These are phyloP conservation scores for Erannis defoliaria DNA, from an alignment of 2,888 invertebrate genomes.

Conservation along the genomic window DNA sequence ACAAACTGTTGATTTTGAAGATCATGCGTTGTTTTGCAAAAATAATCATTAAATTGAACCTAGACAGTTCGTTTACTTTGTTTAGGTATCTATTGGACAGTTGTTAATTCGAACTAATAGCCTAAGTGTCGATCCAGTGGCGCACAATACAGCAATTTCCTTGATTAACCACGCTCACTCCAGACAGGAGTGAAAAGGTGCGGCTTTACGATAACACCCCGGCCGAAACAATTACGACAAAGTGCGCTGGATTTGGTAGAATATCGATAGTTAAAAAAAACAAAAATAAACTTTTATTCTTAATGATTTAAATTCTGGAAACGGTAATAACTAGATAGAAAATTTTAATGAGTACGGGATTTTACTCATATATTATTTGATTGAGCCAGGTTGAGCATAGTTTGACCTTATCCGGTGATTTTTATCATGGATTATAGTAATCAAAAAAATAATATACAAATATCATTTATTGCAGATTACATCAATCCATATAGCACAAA, in stretches of 20 bases:
- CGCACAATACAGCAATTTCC: conserved; percentile 84
- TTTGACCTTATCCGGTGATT: too few species aligned
- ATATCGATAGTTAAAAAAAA: conserved; percentile 36
- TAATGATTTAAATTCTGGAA: too few species aligned
- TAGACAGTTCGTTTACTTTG: conserved; percentile 13
- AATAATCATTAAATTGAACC: background rate
- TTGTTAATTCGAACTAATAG: conserved; percentile 86
- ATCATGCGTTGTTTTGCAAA: background rate
- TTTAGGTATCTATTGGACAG: conserved; percentile 62
- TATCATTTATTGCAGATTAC: too few species aligned
- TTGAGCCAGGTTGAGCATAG: too few species aligned
- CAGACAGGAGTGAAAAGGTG: conserved; percentile 78
- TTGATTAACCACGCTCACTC: conserved; percentile 81
- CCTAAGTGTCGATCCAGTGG: conserved; percentile 80
- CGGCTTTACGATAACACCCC: conserved; percentile 74
- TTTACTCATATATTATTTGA: too few species aligned
- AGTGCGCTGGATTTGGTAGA: conserved; percentile 55
- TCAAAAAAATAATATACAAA: too few species aligned
- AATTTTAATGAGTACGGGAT: too few species aligned
- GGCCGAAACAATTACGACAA: conserved; percentile 73
- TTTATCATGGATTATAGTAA: too few species aligned
- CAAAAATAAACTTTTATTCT: too few species aligned
- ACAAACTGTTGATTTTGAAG: too few species aligned
- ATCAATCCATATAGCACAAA: too few species aligned
- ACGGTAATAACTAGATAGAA: too few species aligned